A percentile compares a stretch with the other conserved stretches of the same genome.
These are phyloP conservation scores for Zygothrica quintamaculata DNA, from an alignment of 2,888 invertebrate species.

Conservation along the genomic window DNA sequence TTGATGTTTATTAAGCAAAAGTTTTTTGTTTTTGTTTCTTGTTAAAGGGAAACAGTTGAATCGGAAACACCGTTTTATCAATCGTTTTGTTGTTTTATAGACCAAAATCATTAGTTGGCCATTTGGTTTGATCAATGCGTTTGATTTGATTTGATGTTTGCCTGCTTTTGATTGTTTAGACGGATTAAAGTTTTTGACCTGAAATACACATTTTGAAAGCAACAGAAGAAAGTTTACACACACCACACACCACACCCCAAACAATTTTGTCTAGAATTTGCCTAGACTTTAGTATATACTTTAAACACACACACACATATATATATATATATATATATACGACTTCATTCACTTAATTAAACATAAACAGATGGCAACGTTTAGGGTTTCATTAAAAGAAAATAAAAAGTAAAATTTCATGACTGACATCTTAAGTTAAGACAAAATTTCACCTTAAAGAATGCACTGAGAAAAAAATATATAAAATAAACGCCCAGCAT, in stretches of 20 bases:
- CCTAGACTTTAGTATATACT: conserved; percentile 52
- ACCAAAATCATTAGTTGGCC: conserved; percentile 13
- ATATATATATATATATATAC: too few relatives aligned
- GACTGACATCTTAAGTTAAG: conserved; percentile 21
- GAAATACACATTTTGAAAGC: conserved; percentile 76
- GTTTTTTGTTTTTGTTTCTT: too few relatives aligned
- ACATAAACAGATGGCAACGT: conserved; percentile 60
- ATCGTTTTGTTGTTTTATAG: conserved; percentile 23
- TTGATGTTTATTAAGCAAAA: too few relatives aligned
- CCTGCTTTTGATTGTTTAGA: conserved; percentile 31
- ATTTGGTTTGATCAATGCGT: conserved; percentile 20
- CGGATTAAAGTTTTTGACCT: conserved; percentile 66
- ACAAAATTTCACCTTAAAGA: conserved; percentile 76
- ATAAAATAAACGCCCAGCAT: too few relatives aligned
- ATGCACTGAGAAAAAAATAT: conserved; percentile 69
- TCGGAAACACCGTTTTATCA: conserved; percentile 77
- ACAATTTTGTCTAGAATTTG: conserved; percentile 59
- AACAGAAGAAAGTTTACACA: conserved; percentile 73
- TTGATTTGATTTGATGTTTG: conserved; percentile 10
- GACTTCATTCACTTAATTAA: conserved; percentile 71
- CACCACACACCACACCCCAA: too few relatives aligned
- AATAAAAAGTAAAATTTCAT: conserved; percentile 23
- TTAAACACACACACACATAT: too few relatives aligned
- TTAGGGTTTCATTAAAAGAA: conserved; percentile 51
- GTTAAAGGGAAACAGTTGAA: conserved; percentile 45